These are phyloP conservation scores for Acrocyrtus sp. DNA, from an alignment of 2,888 invertebrate species.

Conservation along the genomic window DNA sequence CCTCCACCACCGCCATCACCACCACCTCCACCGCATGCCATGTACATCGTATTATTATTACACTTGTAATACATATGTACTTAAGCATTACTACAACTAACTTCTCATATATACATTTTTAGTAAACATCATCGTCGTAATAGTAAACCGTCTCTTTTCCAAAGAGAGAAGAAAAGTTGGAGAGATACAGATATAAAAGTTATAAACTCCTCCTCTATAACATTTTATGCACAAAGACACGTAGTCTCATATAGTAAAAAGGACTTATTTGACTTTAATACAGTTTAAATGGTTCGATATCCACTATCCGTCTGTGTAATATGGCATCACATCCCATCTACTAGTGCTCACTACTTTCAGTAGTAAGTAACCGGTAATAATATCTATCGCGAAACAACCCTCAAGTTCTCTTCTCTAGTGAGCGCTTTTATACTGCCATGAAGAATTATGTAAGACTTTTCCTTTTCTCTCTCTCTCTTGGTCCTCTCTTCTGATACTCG, in stretches of 20 bases:
- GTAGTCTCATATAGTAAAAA: too few species aligned
- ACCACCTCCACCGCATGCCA: conserved; percentile 27
- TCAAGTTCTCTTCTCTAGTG: conserved; percentile 44
- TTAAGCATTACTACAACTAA: conserved; percentile 18
- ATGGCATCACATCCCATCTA: conserved; percentile 14
- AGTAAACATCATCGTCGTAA: conserved; percentile 31
- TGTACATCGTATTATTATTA: conserved; percentile 41
- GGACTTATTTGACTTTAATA: conserved; percentile 48
- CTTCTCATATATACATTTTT: conserved; percentile 9
- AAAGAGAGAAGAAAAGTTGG: conserved; percentile 12
- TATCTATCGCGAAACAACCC: conserved; percentile 44
- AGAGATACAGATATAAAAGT: conserved; percentile 29
- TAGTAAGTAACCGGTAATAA: conserved; percentile 7
- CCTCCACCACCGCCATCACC: too few species aligned
- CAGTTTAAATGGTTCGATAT: conserved; percentile 50
- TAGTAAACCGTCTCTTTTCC: conserved; percentile 17
- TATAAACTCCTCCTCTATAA: too few species aligned
- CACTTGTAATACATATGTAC: conserved; percentile 43
- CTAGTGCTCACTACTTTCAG: not conserved
- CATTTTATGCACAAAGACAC: too few species aligned
- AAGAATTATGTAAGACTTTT: conserved; percentile 34
- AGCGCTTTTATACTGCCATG: conserved; percentile 35
- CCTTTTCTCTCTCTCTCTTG: conserved; percentile 4
- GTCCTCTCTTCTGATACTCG: conserved; percentile 5
- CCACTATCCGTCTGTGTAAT: conserved; percentile 41